A percentile compares a stretch with the other conserved stretches of the same genome.
Conservation (phyloP, 2,113 vertebrate species). For the Glaucidium brasilianum region DNA sequence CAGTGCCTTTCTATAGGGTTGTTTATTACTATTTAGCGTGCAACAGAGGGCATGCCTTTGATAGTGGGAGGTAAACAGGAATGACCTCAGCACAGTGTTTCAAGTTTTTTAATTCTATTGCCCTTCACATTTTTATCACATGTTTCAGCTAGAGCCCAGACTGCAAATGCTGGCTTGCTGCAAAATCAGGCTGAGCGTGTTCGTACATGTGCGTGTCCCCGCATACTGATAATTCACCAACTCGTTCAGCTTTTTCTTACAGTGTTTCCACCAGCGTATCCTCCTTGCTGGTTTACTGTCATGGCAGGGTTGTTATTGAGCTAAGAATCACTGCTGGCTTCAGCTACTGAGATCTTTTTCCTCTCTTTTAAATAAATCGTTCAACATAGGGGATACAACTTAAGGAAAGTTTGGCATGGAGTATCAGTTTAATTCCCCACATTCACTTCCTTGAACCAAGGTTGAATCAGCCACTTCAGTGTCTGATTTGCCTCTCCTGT, state of each 20-base stretch:
- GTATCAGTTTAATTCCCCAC: background rate
- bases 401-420: background rate
- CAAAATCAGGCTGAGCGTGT: background rate
- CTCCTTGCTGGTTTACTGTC: background rate
- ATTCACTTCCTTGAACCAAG: background rate
- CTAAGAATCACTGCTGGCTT: background rate
- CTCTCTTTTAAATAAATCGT: background rate
- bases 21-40: background rate
- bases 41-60: background rate
- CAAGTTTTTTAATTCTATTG: background rate
- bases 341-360: background rate
- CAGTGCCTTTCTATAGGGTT: background rate
- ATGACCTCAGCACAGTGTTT: background rate
- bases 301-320: rapidly evolving
- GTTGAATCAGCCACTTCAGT: background rate
- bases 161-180: background rate
- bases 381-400: background rate
- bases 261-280: background rate
- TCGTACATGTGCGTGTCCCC: background rate
- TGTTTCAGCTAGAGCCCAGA: background rate
- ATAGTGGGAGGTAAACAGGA: background rate
- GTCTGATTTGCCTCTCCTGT: background rate
- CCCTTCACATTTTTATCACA: background rate
- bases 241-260: background rate
- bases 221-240: background rate